Conservation (phyloP, 2,797 vertebrate species). For the Smutsia temminckii region DNA sequence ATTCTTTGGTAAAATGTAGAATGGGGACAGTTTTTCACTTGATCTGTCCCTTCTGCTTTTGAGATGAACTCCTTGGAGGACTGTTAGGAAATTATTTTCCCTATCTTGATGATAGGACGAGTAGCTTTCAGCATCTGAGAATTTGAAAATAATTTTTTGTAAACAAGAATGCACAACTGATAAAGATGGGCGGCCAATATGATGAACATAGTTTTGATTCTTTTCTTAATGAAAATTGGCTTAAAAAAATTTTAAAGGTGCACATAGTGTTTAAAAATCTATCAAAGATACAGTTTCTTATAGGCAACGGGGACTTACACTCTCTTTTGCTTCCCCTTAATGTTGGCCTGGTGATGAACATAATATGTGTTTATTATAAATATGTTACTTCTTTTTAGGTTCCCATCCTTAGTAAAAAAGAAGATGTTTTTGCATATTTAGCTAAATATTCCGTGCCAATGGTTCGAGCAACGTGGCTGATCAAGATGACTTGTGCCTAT, state of each 20-base stretch:
- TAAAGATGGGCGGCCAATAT: neutral
- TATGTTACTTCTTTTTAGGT: conserved; percentile 79
- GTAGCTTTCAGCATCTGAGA: conserved; percentile 17
- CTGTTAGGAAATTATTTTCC: conserved; percentile 14
- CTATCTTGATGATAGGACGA: neutral
- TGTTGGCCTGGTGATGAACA: neutral
- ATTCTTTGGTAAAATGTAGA: neutral
- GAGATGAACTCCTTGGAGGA: conserved; percentile 4
- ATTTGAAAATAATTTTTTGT: conserved; percentile 14
- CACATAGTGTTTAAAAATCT: neutral
- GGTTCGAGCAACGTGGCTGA: conserved; percentile 85
- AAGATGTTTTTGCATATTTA: conserved; percentile 87
- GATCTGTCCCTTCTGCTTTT: neutral
- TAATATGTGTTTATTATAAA: neutral
- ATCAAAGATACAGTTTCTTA: neutral
- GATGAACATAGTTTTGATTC: neutral
- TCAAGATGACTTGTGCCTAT: conserved; percentile 89
- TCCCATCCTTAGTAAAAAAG: conserved; percentile 88
- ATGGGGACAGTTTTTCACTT: neutral
- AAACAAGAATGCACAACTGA: conserved; percentile 7
- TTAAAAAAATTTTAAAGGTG: neutral
- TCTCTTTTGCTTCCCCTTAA: neutral
- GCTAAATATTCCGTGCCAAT: conserved; percentile 87
- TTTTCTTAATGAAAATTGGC: conserved; percentile 26
- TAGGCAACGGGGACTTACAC: neutral